Conservation (phyloP, 2,888 invertebrate species). For the Ditylenchus weischeri region DNA sequence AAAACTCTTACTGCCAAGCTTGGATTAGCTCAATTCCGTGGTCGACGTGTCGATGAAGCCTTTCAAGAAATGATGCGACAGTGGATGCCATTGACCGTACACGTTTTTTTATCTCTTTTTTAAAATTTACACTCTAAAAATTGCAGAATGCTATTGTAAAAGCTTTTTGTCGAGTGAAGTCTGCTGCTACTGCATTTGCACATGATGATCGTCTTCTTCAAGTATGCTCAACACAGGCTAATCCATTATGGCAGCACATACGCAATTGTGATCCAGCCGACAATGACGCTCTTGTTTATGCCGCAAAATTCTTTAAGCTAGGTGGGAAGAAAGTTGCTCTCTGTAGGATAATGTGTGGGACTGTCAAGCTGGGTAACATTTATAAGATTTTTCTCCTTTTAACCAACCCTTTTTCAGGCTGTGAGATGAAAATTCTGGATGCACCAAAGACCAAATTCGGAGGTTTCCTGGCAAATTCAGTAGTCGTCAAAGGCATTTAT, state of each 20-base stretch:
- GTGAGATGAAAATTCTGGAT: too few relatives aligned
- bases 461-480: background rate
- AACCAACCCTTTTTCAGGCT: background rate
- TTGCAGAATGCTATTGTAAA: constrained; percentile 40
- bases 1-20: constrained; percentile 41
- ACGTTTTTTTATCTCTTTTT: too few relatives aligned
- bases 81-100: constrained; percentile 50
- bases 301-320: constrained; percentile 46
- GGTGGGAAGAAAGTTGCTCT: constrained; percentile 41
- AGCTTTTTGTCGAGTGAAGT: constrained; percentile 28
- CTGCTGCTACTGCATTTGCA: constrained; percentile 15
- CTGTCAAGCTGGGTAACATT: constrained; percentile 27
- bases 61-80: constrained; percentile 53
- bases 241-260: constrained; percentile 68
- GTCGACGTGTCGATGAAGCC: constrained; percentile 47
- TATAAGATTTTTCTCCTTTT: background rate
- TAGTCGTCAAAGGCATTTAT: constrained; percentile 73
- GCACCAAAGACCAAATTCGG: too few relatives aligned
- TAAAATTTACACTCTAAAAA: too few relatives aligned
- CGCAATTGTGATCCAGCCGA: constrained; percentile 26
- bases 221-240: constrained; percentile 47
- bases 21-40: constrained; percentile 36
- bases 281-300: constrained; percentile 34
- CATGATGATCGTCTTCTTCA: constrained; percentile 7
- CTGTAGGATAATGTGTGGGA: constrained; percentile 50